Evolutionary conservation across 2,797 vertebrate genomes (phyloP).

Genomic region (Chloroceryle amazona): DNA sequence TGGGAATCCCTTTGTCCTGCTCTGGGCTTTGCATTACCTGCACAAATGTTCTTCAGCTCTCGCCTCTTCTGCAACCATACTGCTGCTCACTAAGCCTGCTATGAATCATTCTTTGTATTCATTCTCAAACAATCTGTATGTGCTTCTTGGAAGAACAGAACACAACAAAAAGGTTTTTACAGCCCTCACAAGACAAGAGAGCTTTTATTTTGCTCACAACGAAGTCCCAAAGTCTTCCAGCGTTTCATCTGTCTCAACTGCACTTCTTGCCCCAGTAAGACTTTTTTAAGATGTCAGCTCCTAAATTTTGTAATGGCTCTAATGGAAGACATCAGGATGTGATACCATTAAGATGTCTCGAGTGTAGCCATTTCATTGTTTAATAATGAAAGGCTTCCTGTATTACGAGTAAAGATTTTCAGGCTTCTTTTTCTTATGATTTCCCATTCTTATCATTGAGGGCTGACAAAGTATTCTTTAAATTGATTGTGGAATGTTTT

Average conservation of each 20-base stretch:
- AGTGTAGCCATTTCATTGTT: conserved; percentile 7
- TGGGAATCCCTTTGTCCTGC: background rate
- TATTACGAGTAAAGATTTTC: conserved; percentile 7
- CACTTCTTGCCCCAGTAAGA: background rate
- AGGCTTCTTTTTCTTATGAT: conserved; percentile 31
- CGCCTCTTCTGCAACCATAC: background rate
- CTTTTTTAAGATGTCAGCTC: conserved; percentile 11
- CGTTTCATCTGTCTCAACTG: background rate
- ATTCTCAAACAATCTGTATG: background rate
- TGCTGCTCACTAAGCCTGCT: background rate
- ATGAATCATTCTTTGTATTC: background rate
- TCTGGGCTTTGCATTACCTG: background rate
- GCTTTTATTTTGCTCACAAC: background rate
- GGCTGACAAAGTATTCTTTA: background rate
- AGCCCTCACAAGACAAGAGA: background rate
- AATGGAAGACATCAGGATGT: conserved; percentile 42
- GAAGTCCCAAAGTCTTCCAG: background rate
- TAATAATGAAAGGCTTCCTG: conserved; percentile 65
- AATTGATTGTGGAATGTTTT: background rate
- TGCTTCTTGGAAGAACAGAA: background rate
- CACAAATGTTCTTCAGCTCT: background rate
- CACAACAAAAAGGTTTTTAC: background rate
- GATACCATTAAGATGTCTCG: conserved; percentile 39
- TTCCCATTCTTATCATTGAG: conserved; percentile 5
- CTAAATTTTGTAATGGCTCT: conserved; percentile 37